A percentile compares a stretch with the other conserved stretches of the same genome.
Conservation (phyloP, 2,888 invertebrate genomes). For the Dicyrtoma fusca region DNA sequence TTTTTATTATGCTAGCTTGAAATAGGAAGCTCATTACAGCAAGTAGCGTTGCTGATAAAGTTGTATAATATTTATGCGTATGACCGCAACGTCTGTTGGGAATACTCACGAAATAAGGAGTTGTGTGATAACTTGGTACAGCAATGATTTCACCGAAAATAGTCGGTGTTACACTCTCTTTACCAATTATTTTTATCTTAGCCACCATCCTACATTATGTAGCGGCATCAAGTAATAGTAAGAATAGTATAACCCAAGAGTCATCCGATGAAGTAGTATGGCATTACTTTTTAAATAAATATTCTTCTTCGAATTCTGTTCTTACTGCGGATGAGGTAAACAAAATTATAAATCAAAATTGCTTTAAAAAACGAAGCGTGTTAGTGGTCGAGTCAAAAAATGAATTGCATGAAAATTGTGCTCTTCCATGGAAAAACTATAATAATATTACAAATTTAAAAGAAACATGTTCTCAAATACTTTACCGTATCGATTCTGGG, state of each 20-base stretch:
- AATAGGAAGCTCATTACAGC: no score
- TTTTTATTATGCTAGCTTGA: no score
- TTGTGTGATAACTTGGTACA: not conserved
- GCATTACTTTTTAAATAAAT: constrained; percentile 48
- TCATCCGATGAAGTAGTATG: constrained; percentile 32
- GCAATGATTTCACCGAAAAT: not conserved
- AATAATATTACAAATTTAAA: constrained; percentile 34
- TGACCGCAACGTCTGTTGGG: no score
- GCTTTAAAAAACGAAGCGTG: constrained; percentile 25
- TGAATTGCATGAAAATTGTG: constrained; percentile 10
- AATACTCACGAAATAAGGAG: not conserved
- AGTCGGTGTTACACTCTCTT: no score
- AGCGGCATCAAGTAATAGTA: not conserved
- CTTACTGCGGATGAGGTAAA: constrained; percentile 41
- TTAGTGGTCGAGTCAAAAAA: not conserved
- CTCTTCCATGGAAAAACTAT: not conserved
- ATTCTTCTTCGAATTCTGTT: constrained; percentile 42
- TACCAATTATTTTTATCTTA: not conserved
- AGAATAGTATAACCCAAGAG: not conserved
- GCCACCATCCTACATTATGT: not conserved
- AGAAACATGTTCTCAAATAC: constrained; percentile 40
- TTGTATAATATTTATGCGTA: no score
- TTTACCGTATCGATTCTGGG: constrained; percentile 46
- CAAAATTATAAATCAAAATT: constrained; percentile 34
- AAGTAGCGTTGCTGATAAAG: no score